Conservation (phyloP, 92 coral and sea anemone genomes). For the Desmophyllum pertusum region DNA sequence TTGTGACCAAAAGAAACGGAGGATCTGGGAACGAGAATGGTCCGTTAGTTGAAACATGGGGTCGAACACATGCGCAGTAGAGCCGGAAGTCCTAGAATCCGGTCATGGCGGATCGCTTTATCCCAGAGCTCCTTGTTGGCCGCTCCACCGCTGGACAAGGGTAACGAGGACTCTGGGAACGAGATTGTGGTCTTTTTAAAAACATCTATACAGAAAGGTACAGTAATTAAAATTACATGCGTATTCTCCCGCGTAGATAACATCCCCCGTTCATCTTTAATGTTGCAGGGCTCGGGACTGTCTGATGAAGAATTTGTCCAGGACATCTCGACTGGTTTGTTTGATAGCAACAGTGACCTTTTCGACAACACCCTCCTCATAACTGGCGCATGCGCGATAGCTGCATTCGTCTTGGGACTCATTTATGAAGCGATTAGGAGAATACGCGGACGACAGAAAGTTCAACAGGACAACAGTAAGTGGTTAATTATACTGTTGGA, state of each 20-base stretch:
- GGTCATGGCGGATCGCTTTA: too few species aligned
- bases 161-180: too few species aligned
- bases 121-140: too few species aligned
- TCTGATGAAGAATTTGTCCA: slow-evolving; percentile 12
- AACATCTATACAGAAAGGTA: too few species aligned
- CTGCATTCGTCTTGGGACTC: slow-evolving; percentile 22
- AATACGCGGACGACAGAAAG: slow-evolving; percentile 9
- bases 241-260: neutral
- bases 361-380: slow-evolving; percentile 23
- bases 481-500: neutral
- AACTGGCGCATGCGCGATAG: neutral
- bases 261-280: neutral
- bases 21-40: too few species aligned
- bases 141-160: too few species aligned
- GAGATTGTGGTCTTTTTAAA: too few species aligned
- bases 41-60: too few species aligned
- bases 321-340: slow-evolving; percentile 40
- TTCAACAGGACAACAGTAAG: slow-evolving; percentile 23
- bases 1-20: too few species aligned
- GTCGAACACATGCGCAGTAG: too few species aligned
- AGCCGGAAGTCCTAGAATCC: too few species aligned
- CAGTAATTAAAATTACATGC: neutral
- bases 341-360: slow-evolving; percentile 9
- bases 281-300: slow-evolving; percentile 25
- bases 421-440: slow-evolving; percentile 18